Base-by-base conservation (phyloP, 2,113 vertebrate genomes). In the Eulemur macaco region DNA sequence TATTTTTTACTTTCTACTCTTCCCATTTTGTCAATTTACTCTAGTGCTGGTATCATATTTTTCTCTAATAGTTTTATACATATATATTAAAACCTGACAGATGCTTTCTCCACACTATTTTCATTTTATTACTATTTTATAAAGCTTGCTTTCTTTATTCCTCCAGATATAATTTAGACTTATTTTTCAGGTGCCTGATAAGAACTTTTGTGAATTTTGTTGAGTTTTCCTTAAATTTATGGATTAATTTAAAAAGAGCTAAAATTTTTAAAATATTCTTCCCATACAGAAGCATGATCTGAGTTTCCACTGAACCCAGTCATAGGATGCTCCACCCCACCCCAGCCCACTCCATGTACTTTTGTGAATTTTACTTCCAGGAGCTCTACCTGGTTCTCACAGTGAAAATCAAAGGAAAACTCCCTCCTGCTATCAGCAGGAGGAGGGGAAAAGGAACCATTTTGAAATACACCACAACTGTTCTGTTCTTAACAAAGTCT, bases 81-180 rank as follows among this genome's bases (percentile, higher is more conserved):
- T 63, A 37, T 60, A 9, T 50, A 13, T 54, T 45, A 45, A 93
- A 93, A 93, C 3, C 29, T 68, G 47, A 78, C 12, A 68, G 2
- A n/a, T 45, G 12, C 27, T 83, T 90, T 93, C n/a, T 88, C 25
- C 13, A 56, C 6, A 68, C n/a, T 74, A 77, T 77, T 76, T 60
- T 94, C 8, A 77, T 88, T 87, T 93, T 94, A 74, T 90, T 91
- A 17, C 18, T 77, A 10, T 95, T 96, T 78, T 74, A 47, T 80
- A 60, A 37, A 58, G 58, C 76, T 95, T 96, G n/a, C 47, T 66
- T 88, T 64, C 29, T 83, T 87, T 47, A n/a, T 74, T 78, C 27
- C 42, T 95, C 10, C 25, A 71, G 37, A 52, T 82, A 50, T 39
- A 84, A 83, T 63, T 91, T 88, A 87, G 15, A 71, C 68, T 86